Conservation (phyloP, 2,113 vertebrate species). For the Pipa parva region DNA sequence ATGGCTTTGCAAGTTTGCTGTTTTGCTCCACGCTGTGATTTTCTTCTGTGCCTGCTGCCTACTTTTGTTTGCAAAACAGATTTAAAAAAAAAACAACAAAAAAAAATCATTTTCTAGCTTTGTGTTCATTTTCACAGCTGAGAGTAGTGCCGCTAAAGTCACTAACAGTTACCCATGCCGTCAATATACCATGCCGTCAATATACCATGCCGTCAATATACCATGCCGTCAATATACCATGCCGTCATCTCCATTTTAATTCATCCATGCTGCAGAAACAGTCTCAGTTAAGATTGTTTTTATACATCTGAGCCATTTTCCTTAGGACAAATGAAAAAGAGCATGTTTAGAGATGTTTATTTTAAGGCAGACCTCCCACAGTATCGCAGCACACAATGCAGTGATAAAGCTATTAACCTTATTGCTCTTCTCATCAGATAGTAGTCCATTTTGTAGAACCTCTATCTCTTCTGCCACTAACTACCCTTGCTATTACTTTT, state of each 20-base stretch:
- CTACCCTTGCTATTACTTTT: slow-evolving; percentile 4
- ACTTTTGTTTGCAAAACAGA: too few species aligned
- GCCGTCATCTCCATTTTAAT: background rate
- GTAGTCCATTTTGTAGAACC: background rate
- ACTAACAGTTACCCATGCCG: too few species aligned
- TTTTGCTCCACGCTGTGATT: too few species aligned
- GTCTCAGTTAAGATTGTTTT: background rate
- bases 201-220: too few species aligned
- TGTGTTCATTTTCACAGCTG: too few species aligned
- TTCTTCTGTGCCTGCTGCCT: too few species aligned
- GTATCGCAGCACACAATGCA: rapidly evolving
- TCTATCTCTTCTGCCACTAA: background rate
- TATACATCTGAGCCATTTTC: background rate
- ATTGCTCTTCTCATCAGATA: background rate
- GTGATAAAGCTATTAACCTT: slow-evolving; percentile 36
- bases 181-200: too few species aligned
- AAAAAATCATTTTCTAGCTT: too few species aligned
- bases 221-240: too few species aligned
- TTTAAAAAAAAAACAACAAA: too few species aligned
- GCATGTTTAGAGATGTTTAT: background rate
- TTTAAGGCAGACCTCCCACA: background rate
- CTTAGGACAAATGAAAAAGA: slow-evolving; percentile 20
- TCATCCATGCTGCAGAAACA: background rate
- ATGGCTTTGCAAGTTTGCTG: too few species aligned
- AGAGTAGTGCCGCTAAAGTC: too few species aligned